Conservation (phyloP, 2,113 vertebrate genomes). For the Maccullochella peelii region DNA sequence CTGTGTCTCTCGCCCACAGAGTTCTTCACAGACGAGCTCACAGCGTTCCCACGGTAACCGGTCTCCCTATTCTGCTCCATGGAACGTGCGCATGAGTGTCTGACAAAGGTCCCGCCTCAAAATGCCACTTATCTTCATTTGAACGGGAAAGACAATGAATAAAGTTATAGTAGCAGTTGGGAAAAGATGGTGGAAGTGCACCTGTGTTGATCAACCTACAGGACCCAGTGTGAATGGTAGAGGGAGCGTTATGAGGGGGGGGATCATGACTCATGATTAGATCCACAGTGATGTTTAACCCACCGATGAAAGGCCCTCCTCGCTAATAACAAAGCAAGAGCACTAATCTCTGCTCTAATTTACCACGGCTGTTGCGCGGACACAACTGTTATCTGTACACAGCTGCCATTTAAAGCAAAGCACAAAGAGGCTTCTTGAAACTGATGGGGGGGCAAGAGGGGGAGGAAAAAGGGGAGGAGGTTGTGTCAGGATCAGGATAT, state of each 20-base stretch:
- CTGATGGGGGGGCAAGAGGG: background rate
- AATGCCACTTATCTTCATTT: slow-evolving; percentile 67
- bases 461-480: background rate
- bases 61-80: slow-evolving; percentile 68
- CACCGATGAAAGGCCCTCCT: slow-evolving; percentile 25
- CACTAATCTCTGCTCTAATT: slow-evolving; percentile 49
- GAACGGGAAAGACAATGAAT: slow-evolving; percentile 43
- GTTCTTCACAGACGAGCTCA: slow-evolving; percentile 81
- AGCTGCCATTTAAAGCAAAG: slow-evolving; percentile 49
- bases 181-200: background rate
- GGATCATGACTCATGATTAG: slow-evolving; percentile 24
- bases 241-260: background rate
- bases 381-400: slow-evolving; percentile 32
- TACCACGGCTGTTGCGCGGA: slow-evolving; percentile 16
- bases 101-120: slow-evolving; percentile 70
- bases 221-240: background rate
- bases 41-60: slow-evolving; percentile 84
- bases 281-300: slow-evolving; percentile 38
- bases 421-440: background rate
- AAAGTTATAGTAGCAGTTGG: slow-evolving; percentile 30
- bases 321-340: slow-evolving; percentile 55
- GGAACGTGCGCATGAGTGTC: slow-evolving; percentile 56
- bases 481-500: slow-evolving; percentile 26
- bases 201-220: background rate
- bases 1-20: slow-evolving; percentile 82